Conservation (phyloP, 1,140 invertebrate species). For the Pomacea maculata region DNA sequence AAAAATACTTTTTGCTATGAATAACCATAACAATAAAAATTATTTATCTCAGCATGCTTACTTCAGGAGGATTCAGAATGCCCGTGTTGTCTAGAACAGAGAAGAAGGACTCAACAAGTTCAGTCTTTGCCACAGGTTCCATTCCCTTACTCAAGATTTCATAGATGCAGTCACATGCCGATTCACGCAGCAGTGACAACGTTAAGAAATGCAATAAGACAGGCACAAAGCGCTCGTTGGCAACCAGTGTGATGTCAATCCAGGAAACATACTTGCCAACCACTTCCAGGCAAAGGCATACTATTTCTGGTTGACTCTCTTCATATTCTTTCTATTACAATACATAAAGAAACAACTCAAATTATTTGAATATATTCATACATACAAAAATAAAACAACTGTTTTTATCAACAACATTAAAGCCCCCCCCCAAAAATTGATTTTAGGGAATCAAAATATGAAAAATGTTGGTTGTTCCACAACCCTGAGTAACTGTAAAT, state of each 20-base stretch:
- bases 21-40: too few relatives aligned
- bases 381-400: not conserved
- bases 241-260: constrained; percentile 73
- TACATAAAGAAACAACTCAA: not conserved
- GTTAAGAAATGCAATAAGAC: constrained; percentile 67
- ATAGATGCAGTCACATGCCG: constrained; percentile 70
- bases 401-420: too few relatives aligned
- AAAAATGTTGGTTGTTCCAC: too few relatives aligned
- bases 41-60: constrained; percentile 29
- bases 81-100: constrained; percentile 65
- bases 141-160: constrained; percentile 72
- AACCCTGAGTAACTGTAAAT: too few relatives aligned
- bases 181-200: constrained; percentile 63
- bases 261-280: constrained; percentile 72
- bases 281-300: constrained; percentile 69
- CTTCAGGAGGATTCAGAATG: constrained; percentile 61
- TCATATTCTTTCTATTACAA: constrained; percentile 65
- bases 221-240: constrained; percentile 71
- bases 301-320: constrained; percentile 62
- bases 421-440: too few relatives aligned
- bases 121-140: constrained; percentile 70
- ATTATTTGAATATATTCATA: not conserved
- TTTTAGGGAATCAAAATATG: too few relatives aligned
- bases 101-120: constrained; percentile 71
- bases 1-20: too few relatives aligned